These are phyloP conservation scores for Holacanthus passer DNA, from an alignment of 2,113 vertebrate genomes.

Conservation along the genomic window DNA sequence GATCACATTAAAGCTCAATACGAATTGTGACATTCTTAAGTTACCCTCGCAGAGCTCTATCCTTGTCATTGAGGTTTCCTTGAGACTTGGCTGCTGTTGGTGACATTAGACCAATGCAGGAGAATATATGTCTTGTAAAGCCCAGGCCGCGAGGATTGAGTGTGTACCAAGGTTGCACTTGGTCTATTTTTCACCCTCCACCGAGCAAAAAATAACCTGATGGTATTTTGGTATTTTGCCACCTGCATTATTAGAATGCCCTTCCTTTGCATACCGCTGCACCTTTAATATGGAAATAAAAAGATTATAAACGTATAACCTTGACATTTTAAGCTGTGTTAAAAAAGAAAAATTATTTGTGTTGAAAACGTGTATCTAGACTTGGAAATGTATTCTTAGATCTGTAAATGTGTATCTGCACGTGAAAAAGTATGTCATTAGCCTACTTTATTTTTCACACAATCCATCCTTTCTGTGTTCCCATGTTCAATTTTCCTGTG, in stretches of 20 bases:
- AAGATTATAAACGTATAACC: slow-evolving; percentile 36
- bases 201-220: slow-evolving; percentile 75
- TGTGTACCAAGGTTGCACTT: slow-evolving; percentile 78
- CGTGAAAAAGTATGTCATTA: not conserved
- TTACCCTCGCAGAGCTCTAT: slow-evolving; percentile 38
- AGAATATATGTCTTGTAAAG: slow-evolving; percentile 76
- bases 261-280: slow-evolving; percentile 48
- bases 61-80: slow-evolving; percentile 78
- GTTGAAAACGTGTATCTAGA: not conserved
- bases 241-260: slow-evolving; percentile 76
- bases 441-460: not conserved
- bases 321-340: slow-evolving; percentile 34
- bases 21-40: slow-evolving; percentile 51
- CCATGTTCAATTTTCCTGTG: not conserved
- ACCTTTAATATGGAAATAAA: slow-evolving; percentile 57
- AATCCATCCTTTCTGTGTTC: not conserved
- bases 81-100: slow-evolving; percentile 71
- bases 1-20: slow-evolving; percentile 39
- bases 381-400: not conserved
- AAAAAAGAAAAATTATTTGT: not conserved
- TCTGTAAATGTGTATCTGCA: not conserved
- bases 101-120: slow-evolving; percentile 66
- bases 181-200: slow-evolving; percentile 66
- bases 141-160: slow-evolving; percentile 58
- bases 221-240: slow-evolving; percentile 81